These are phyloP conservation scores for Oreochromis grahami DNA, from an alignment of 2,797 vertebrate genomes.

Conservation along the genomic window DNA sequence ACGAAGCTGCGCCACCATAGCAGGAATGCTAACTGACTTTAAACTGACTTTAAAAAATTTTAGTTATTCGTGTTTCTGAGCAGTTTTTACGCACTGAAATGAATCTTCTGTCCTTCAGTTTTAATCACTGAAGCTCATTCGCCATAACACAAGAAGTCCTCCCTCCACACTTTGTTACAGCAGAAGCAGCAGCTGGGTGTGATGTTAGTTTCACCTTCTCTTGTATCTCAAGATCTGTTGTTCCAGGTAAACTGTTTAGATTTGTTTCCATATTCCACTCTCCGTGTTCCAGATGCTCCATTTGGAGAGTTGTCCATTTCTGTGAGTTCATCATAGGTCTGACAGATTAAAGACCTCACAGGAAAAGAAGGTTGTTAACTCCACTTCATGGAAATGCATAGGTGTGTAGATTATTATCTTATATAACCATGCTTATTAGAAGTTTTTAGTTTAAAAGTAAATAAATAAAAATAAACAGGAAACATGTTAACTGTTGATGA, in stretches of 20 bases:
- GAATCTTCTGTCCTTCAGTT: background rate
- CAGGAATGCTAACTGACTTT: too few species aligned
- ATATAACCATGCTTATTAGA: background rate
- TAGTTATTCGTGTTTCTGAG: background rate
- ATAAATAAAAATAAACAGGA: background rate
- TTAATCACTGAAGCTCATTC: background rate
- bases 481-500: background rate
- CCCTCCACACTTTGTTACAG: background rate
- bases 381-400: background rate
- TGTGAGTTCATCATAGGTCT: background rate
- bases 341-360: background rate
- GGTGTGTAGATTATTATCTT: accelerated
- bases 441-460: background rate
- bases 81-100: background rate
- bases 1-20: too few species aligned
- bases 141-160: background rate
- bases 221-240: background rate
- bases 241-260: background rate
- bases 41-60: too few species aligned
- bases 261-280: background rate
- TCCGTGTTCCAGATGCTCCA: background rate
- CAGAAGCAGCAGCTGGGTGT: background rate
- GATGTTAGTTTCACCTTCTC: background rate
- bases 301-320: background rate
- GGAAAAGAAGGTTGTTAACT: background rate